Evolutionary conservation across 2,888 invertebrate genomes (phyloP).

Genomic region (Siphlonurus alternatus): DNA sequence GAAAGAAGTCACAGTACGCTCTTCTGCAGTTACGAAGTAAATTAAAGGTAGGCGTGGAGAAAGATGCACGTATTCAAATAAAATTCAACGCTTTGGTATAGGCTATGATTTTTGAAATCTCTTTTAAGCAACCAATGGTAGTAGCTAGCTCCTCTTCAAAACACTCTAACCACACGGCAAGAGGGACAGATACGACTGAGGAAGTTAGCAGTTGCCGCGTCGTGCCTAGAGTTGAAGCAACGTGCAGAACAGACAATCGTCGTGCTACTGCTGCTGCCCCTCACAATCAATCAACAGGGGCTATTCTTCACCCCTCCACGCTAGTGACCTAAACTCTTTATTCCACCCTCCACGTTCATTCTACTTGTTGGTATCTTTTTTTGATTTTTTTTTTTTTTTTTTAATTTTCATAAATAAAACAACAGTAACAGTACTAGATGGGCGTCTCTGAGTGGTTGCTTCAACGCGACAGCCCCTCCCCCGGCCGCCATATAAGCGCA

Average conservation of each 20-base stretch:
- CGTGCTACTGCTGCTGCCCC: background rate
- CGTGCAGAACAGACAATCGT: background rate
- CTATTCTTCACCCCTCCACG: background rate
- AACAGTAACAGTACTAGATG: background rate
- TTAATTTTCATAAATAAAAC: background rate
- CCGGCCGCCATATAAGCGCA: slow-evolving; percentile 14
- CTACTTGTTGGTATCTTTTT: background rate
- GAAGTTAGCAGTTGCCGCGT: background rate
- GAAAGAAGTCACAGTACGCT: background rate
- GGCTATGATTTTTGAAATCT: too few species aligned
- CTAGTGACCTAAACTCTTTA: background rate
- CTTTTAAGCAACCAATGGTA: too few species aligned
- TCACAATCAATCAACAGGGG: background rate
- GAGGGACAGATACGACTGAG: background rate
- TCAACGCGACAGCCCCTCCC: slow-evolving; percentile 3
- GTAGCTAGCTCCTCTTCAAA: too few species aligned
- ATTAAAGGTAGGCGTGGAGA: background rate
- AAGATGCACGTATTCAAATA: background rate
- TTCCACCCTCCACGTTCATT: background rate
- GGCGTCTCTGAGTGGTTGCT: background rate
- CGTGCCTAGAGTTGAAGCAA: background rate
- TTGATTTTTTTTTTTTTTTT: background rate
- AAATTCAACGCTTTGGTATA: too few species aligned
- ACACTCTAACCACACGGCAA: background rate
- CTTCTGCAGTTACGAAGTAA: background rate